Evolutionary conservation across 2,888 invertebrate species (phyloP), one percentile per base, ranked within the genome.

Genomic region (Doris montereyensis): DNA sequence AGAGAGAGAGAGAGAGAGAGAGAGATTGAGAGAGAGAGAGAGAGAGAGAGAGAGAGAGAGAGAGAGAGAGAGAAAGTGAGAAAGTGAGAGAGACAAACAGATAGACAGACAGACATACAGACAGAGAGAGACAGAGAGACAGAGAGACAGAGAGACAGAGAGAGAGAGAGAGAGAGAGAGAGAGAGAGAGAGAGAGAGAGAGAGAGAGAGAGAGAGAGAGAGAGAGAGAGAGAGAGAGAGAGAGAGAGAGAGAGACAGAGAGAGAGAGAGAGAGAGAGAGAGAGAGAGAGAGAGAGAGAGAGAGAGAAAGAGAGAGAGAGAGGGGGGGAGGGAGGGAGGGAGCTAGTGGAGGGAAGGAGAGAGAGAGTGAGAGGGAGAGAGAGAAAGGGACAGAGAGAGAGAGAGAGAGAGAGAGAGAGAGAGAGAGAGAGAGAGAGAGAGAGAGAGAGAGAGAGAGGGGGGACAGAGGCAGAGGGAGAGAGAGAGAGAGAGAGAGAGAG

Each of bases 191-290:
- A 41, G 5, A 41, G 52, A 41, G 5, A 41, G 52, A 41, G 5
- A 41, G 52, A 41, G 5, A 41, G 52, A 41, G 52, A 41, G 52
- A 41, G 52, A 41, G 52, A 41, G 52, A 41, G 52, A 41, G 52
- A 21, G 62, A 62, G 62, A 62, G 62, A n/a, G 62, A 62, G 62
- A 62, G 62, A 62, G 62, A 62, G 62, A 62, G 62, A 62, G 62
- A n/a, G 62, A 62, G 62, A 62, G 62, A 62, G 62, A 62, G 62
- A 62, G 62, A 62, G 62, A 62, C 10, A 62, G 62, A n/a, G 62
- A 62, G 62, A n/a, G 62, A 62, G 62, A 62, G 62, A 62, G 62
- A 62, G 62, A 62, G 62, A 62, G 62, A 62, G 62, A 62, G 62
- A 62, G 62, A 62, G 62, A 62, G 62, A 62, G 62, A 62, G 62